Base-by-base conservation (phyloP, 1,140 invertebrate species). In the Lamellibrachia luymesi region DNA sequence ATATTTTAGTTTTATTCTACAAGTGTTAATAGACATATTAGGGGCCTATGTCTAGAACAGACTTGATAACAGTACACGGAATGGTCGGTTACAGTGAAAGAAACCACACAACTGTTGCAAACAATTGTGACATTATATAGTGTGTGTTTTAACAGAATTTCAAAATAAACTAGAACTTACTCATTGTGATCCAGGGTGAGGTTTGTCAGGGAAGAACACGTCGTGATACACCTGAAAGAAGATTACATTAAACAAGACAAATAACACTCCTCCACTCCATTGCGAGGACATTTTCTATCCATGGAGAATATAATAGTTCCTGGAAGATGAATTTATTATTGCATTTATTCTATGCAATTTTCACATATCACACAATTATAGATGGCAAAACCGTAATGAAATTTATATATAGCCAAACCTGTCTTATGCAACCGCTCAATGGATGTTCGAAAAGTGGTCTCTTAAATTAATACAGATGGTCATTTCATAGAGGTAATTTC, bases 101-200 rank as follows among this genome's bases (percentile, higher is more conserved):
- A 92, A 49, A 49, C 49, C 91, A 92, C 1, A 49, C 17, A 1
- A 92, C 38, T 38, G 38, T 38, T 38, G 38, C 38, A 38, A 38
- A 38, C 38, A 38, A 38, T 38, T 38, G 38, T 38, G 38, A 1
- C 38, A 38, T 38, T 38, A 38, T 38, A 38, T 38, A 38, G 38
- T 38, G 38, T 38, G 38, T 38, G 38, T 38, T 38, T 38, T 38
- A 38, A 38, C 38, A 38, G 38, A 38, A 38, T 38, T 92, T 52
- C 10, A 92, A 10, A 17, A 10, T 52, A 64, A 51, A 49, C 1
- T 50, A 22, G 38, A 92, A 94, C 95, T 95, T 95, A 96, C 95
- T 96, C 96, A 95, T 96, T 96, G 92, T 96, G 96, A 93, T 96
- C 96, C 10, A 96, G 93, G 6, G 93, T 94, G 6, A 96, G 90